Evolutionary conservation across 2,888 invertebrate species (phyloP).

Genomic region (Rhagonycha fulva): DNA sequence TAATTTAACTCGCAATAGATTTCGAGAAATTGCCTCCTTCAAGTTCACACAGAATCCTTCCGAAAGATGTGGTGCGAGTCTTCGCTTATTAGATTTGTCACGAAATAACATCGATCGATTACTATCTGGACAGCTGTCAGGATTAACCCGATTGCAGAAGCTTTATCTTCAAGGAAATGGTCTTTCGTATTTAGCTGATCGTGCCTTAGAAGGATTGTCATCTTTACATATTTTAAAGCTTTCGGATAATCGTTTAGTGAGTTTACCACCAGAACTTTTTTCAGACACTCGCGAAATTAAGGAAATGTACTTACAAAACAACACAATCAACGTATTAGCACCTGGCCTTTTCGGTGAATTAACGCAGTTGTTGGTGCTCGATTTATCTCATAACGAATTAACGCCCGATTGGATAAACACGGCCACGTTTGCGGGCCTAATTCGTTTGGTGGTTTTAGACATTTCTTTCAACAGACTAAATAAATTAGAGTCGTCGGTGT

Average conservation of each 20-base stretch:
- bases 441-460: constrained; percentile 76
- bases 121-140: constrained; percentile 72
- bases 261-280: constrained; percentile 81
- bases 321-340: constrained; percentile 79
- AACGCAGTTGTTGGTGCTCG: constrained; percentile 74
- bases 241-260: constrained; percentile 79
- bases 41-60: constrained; percentile 67
- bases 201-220: constrained; percentile 75
- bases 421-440: constrained; percentile 77
- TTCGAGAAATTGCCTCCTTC: constrained; percentile 75
- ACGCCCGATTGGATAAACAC: constrained; percentile 83
- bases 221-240: constrained; percentile 75
- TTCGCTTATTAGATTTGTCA: constrained; percentile 74
- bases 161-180: constrained; percentile 79
- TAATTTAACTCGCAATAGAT: constrained; percentile 79
- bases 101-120: constrained; percentile 78
- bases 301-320: constrained; percentile 82
- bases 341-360: constrained; percentile 80
- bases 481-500: constrained; percentile 75
- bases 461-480: constrained; percentile 76
- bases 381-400: constrained; percentile 78
- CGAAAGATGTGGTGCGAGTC: constrained; percentile 71
- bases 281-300: constrained; percentile 76
- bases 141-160: constrained; percentile 71
- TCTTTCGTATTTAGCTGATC: constrained; percentile 74